phyloP scores from a whole-genome alignment of 2,888 invertebrate species.

The Drosophila lutescens region DNA sequence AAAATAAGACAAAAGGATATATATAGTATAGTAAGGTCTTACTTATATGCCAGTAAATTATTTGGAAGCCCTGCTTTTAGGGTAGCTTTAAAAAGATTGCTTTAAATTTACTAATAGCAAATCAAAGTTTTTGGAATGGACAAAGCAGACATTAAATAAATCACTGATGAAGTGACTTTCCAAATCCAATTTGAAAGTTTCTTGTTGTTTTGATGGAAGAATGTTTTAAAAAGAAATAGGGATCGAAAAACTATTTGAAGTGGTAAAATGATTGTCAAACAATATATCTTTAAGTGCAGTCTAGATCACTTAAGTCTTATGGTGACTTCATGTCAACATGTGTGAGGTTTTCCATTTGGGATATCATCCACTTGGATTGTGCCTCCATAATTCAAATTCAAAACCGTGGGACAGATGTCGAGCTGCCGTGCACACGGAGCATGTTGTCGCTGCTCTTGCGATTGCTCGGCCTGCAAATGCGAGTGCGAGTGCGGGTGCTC shows the following conservation, averaged over 20 bases:
- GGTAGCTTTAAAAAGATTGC: no score
- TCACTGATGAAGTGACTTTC: neutral
- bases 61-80: neutral
- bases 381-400: slow-evolving; percentile 23
- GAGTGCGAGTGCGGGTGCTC: slow-evolving; percentile 10
- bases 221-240: neutral
- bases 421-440: slow-evolving; percentile 2
- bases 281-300: no score
- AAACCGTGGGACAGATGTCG: slow-evolving; percentile 11
- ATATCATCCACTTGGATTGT: neutral
- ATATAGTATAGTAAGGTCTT: neutral
- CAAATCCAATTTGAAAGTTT: neutral
- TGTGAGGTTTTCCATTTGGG: neutral
- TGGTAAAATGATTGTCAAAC: no score
- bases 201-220: neutral
- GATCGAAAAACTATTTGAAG: no score
- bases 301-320: no score
- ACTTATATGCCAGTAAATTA: neutral
- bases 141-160: neutral
- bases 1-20: slow-evolving; percentile 10
- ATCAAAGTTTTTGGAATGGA: no score
- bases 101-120: no score
- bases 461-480: slow-evolving; percentile 16
- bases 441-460: slow-evolving; percentile 33
- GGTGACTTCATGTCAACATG: neutral